Evolutionary conservation across 2,888 invertebrate genomes (phyloP).

Genomic region (Lasioglossum calceatum): DNA sequence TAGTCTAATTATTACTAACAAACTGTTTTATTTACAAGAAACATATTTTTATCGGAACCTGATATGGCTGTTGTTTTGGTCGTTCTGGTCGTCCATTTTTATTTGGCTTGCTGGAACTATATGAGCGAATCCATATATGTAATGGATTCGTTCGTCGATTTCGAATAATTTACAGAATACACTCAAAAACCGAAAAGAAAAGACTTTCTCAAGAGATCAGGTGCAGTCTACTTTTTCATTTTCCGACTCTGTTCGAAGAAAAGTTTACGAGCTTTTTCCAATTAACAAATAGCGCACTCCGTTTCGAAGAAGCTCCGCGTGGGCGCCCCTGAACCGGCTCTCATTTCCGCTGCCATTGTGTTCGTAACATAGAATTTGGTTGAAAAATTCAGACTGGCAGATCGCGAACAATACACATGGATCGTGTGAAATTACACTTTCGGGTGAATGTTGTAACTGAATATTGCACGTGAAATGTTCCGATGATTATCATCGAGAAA

Average conservation of each 20-base stretch:
- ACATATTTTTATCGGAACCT: too few species aligned
- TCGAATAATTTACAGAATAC: too few species aligned
- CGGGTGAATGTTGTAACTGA: neutral
- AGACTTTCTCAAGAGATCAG: too few species aligned
- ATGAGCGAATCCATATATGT: too few species aligned
- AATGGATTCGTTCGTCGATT: too few species aligned
- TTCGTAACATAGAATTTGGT: neutral
- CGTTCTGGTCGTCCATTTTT: too few species aligned
- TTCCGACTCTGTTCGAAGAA: neutral
- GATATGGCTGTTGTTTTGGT: too few species aligned
- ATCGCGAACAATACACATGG: neutral
- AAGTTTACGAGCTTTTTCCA: neutral
- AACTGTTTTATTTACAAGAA: too few species aligned
- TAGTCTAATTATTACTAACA: neutral
- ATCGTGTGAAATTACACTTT: neutral
- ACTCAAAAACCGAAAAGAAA: too few species aligned
- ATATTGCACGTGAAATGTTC: constrained; percentile 20
- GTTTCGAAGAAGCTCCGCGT: neutral
- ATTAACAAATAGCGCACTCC: neutral
- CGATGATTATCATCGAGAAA: constrained; percentile 36
- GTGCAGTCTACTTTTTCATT: neutral
- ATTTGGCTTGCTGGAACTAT: too few species aligned
- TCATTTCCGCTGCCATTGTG: neutral
- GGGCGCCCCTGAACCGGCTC: neutral
- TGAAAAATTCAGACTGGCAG: neutral